A percentile compares a stretch with the other conserved stretches of the same genome.
phyloP scores from a whole-genome alignment of 1,140 invertebrate genomes.

The Eurosta solidaginis region DNA sequence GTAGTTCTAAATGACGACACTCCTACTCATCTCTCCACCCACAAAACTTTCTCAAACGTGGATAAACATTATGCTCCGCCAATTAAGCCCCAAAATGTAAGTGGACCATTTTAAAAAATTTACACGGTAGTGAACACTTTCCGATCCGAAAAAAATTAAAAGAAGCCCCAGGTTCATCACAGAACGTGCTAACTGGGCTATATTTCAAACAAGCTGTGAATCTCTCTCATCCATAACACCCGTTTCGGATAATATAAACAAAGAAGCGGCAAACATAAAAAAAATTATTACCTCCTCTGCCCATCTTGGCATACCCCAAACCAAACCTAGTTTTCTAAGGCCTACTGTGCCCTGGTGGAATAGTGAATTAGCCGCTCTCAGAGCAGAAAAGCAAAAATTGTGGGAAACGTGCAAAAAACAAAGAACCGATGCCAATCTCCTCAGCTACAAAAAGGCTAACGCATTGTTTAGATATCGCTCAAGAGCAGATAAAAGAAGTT shows the following conservation, averaged over 20 bases:
- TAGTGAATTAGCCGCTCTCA: neutral
- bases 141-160: no score
- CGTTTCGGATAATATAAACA: neutral
- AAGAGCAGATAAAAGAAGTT: neutral
- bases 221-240: no score
- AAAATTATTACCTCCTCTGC: neutral
- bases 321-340: neutral
- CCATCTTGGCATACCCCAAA: neutral
- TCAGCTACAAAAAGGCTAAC: neutral
- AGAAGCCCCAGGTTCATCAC: no score
- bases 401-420: neutral
- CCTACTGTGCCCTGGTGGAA: neutral
- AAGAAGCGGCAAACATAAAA: neutral
- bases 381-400: neutral
- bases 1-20: no score
- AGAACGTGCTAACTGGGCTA: no score
- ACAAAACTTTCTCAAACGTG: no score
- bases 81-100: no score
- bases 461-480: neutral
- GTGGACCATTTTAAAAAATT: no score
- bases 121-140: no score
- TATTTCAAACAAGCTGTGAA: no score
- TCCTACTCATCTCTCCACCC: no score
- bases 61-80: no score
- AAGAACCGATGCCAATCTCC: neutral